Base-by-base conservation (phyloP, 2,797 vertebrate genomes). In the Acanthurus leucopareius region DNA sequence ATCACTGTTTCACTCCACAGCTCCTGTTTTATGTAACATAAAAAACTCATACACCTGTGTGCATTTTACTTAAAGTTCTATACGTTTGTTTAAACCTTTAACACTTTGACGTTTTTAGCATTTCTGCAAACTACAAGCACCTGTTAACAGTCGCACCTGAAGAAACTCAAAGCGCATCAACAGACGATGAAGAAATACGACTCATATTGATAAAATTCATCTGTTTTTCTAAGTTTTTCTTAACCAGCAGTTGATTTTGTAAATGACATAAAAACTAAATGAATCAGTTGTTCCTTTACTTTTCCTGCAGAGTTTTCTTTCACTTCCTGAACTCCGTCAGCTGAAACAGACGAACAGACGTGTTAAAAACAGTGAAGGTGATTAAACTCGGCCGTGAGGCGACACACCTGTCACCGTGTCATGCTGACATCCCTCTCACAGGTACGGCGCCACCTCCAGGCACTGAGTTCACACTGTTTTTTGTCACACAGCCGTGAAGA, bases 391-490 rank as follows among this genome's bases (percentile, higher is more conserved):
- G 16, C 47, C 32, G 32, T 1, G 0, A 54, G 28, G 48, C n/a
- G 52, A 66, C 28, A 0, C 73, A 62, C 2, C 28, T 5, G 2
- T 19, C 47, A 0, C 10, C 11, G 60, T 19, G 61, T 40, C 0
- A 3, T 20, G 51, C 35, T 61, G 73, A 75, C 22, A 40, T 47
- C 44, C 60, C 8, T 28, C 65, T 76, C 49, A 71, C 70, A 32
- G 74, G 58, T 61, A 2, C 14, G 11, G 3, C 17, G 4, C 0
- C 64, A 10, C 66, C 51, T 75, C 69, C 2, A 14, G 59, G 56
- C 61, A 73, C 19, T 1, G 47, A 63, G 19, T 19, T 72, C 70
- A 70, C 73, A 47, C 61, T 38, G 65, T 13, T 53, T 3, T 15
- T 48, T 28, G 4, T n/a, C 15, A n/a, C 44, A 17, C 19, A 70